Evolutionary conservation across 2,113 vertebrate species (phyloP), one percentile per base, ranked within the genome.

Genomic region (Emydocephalus ijimae): DNA sequence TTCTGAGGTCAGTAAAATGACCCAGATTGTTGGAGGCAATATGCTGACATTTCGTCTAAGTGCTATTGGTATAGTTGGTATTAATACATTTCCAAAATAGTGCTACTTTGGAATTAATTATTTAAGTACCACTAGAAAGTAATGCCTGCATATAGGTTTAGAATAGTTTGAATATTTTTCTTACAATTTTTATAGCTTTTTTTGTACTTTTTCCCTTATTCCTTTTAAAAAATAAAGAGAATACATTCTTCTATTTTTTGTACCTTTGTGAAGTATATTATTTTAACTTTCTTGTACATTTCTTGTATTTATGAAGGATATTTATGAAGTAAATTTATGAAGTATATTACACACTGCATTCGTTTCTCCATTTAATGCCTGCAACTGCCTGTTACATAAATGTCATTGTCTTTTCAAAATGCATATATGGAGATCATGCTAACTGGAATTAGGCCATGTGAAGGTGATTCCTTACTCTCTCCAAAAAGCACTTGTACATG

Each of bases 321-420:
- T 10, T 48, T 48, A 48, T 48, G 48, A 48, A 50, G 48, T 64
- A 15, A 14, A 87, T 54, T 54, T 54, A 54, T 54, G 48, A 50
- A 50, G 54, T 54, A 54, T 15, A 54, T 54, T 54, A 15, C 52
- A 54, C 26, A 64, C 59, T 69, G 29, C 45, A 85, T 54, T 92
- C 8, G 54, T 85, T 85, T 56, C 18, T 92, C 61, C 39, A 57
- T 89, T 43, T 57, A 57, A 34, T 56, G 39, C 52, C 26, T 57
- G 61, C 56, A 87, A 48, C 45, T 56, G 24, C 50, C 39, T 57
- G 87, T 29, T 52, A 34, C 85, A 39, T 87, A 87, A n/a, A 61
- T 52, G n/a, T 57, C 34, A 34, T 89, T 92, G 87, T 92, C 26
- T 48, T 92, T 89, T 92, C 34, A 24, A 69, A 89, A 89, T 92